phyloP scores from a whole-genome alignment of 2,888 invertebrate genomes.

The Epsilonema sp. region DNA sequence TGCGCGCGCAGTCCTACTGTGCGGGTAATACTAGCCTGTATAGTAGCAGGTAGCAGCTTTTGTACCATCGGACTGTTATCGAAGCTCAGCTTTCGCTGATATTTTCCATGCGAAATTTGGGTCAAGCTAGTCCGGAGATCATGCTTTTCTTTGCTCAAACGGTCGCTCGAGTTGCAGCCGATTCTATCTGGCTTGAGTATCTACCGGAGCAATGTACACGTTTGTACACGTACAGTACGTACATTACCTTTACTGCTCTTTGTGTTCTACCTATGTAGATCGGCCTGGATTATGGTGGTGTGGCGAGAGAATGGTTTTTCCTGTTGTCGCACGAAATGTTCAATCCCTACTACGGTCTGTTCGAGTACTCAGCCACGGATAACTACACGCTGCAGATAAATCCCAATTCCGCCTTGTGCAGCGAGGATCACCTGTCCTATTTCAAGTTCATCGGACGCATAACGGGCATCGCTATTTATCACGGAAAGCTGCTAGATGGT shows the following conservation, averaged over 20 bases:
- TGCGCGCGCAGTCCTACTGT: no score
- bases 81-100: no score
- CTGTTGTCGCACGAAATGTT: slow-evolving; percentile 97
- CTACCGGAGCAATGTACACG: no score
- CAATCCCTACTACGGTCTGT: slow-evolving; percentile 96
- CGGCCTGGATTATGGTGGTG: slow-evolving; percentile 82
- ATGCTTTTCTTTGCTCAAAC: no score
- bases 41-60: no score
- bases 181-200: no score
- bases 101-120: no score
- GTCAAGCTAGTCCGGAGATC: no score
- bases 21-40: no score
- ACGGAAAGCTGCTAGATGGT: slow-evolving; percentile 92
- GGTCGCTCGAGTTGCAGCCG: no score
- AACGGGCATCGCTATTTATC: slow-evolving; percentile 97
- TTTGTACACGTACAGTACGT: not conserved
- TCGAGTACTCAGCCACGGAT: slow-evolving; percentile 99
- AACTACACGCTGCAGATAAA: slow-evolving; percentile 98
- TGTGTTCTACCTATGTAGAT: not conserved
- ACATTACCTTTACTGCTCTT: not conserved
- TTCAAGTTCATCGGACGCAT: slow-evolving; percentile 95
- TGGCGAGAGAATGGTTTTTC: slow-evolving; percentile 96
- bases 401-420: slow-evolving; percentile 86
- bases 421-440: slow-evolving; percentile 90
- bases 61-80: no score